Conservation (phyloP, 2,888 invertebrate species). For the Catocala sponsa region DNA sequence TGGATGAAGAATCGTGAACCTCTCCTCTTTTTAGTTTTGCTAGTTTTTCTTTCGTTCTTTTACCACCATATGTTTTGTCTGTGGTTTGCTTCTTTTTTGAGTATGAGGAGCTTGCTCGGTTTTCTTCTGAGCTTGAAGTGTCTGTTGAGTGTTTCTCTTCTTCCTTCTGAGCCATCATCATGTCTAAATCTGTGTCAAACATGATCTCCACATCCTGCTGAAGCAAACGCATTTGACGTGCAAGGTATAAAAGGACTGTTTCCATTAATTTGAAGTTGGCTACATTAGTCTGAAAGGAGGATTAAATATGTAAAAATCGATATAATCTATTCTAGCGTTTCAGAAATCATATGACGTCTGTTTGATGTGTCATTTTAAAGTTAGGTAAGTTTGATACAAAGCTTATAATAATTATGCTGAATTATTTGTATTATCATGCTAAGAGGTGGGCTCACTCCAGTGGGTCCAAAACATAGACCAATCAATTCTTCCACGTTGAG, state of each 20-base stretch:
- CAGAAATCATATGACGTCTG: neutral
- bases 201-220: constrained; percentile 70
- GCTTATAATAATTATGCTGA: no score
- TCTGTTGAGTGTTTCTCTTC: no score
- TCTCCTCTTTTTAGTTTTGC: no score
- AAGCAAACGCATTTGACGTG: constrained; percentile 72
- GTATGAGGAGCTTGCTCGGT: no score
- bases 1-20: no score
- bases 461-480: neutral
- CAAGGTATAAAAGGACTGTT: constrained; percentile 70
- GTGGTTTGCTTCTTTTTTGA: no score
- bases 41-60: no score
- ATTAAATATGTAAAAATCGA: neutral
- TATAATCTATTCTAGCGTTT: neutral
- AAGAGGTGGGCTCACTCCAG: neutral
- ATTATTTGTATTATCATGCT: no score
- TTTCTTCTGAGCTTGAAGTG: no score
- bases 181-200: constrained; percentile 32
- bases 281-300: constrained; percentile 23
- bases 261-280: constrained; percentile 61
- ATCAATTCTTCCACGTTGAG: neutral
- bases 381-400: no score
- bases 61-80: no score
- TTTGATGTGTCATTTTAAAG: no score
- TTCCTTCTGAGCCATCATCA: neutral